Conservation (phyloP, 2,888 invertebrate species). For the Chromoteleia sp. region DNA sequence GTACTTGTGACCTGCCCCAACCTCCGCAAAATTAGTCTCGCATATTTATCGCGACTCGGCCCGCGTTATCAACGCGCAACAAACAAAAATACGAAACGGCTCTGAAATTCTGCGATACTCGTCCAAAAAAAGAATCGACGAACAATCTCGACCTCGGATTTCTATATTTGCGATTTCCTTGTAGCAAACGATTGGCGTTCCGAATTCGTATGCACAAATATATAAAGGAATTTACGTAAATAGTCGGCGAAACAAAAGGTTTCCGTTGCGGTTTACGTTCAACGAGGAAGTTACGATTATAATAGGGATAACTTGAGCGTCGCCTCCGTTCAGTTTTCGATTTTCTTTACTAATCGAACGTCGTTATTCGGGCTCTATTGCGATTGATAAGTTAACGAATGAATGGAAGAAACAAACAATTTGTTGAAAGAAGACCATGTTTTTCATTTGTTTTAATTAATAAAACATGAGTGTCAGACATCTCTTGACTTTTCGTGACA, state of each 20-base stretch:
- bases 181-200: background rate
- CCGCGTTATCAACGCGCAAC: conserved; percentile 42
- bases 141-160: background rate
- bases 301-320: conserved; percentile 17
- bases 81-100: conserved; percentile 46
- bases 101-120: background rate
- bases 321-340: too few species aligned
- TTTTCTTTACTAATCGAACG: too few species aligned
- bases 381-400: too few species aligned
- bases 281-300: conserved; percentile 27
- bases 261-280: conserved; percentile 24
- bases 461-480: too few species aligned
- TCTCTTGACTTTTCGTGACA: too few species aligned
- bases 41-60: conserved; percentile 52
- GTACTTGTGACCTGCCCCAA: conserved; percentile 81
- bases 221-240: conserved; percentile 40
- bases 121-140: conserved; percentile 21
- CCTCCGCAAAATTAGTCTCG: conserved; percentile 77
- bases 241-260: conserved; percentile 32
- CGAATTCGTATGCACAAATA: too few species aligned
- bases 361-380: too few species aligned
- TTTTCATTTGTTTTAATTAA: too few species aligned
- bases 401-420: too few species aligned
- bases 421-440: too few species aligned
- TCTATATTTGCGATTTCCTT: conserved; percentile 26